A percentile compares a stretch with the other conserved stretches of the same genome.
These are phyloP conservation scores for Blastomussa wellsi DNA, from an alignment of 92 coral and sea anemone species.

Conservation along the genomic window DNA sequence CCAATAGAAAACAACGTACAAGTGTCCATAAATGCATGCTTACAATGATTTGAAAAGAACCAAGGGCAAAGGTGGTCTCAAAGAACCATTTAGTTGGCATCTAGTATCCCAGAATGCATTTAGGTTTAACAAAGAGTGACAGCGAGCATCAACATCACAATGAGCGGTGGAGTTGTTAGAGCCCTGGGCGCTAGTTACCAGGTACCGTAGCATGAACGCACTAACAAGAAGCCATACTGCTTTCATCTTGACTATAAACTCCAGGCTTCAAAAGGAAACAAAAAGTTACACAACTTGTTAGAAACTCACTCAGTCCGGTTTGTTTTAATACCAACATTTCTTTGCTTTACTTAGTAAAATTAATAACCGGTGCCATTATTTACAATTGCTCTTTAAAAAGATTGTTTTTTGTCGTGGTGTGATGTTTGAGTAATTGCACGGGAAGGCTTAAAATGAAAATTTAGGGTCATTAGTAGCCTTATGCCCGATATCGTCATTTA, in stretches of 20 bases:
- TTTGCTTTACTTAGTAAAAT: neutral
- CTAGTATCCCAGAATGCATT: constrained; percentile 20
- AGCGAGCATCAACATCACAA: neutral
- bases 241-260: neutral
- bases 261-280: neutral
- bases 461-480: too few species aligned
- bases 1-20: neutral
- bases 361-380: neutral
- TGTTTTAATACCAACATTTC: neutral
- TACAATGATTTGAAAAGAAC: constrained; percentile 34
- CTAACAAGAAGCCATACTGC: neutral
- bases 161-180: neutral
- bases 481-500: too few species aligned
- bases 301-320: neutral
- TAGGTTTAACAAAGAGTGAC: neutral
- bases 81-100: constrained; percentile 34
- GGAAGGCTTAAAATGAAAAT: too few species aligned
- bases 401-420: too few species aligned
- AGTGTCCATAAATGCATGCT: neutral
- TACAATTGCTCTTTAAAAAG: too few species aligned
- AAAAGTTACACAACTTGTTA: neutral
- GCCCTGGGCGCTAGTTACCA: constrained; percentile 8
- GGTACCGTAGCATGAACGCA: neutral
- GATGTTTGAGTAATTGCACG: too few species aligned
- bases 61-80: constrained; percentile 1